A percentile compares a stretch with the other conserved stretches of the same genome.
Evolutionary conservation across 2,888 invertebrate species (phyloP).

Genomic region (Pocota personata): DNA sequence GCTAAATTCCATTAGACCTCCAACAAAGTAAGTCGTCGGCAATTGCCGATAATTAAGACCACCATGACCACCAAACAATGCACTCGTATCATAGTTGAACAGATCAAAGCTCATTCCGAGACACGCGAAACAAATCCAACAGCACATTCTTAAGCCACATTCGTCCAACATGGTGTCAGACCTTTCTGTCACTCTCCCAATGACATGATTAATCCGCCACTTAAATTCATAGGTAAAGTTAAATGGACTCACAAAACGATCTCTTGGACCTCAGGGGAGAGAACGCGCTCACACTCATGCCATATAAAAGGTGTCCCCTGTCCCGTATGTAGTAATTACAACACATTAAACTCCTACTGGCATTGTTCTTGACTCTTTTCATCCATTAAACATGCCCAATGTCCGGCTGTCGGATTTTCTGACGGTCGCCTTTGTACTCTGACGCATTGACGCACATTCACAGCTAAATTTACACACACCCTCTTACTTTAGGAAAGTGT

Average conservation of each 20-base stretch:
- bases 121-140: slow-evolving; percentile 57
- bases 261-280: not conserved
- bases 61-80: slow-evolving; percentile 62
- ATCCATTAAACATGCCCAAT: slow-evolving; percentile 68
- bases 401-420: slow-evolving; percentile 67
- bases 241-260: slow-evolving; percentile 52
- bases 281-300: not conserved
- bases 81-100: slow-evolving; percentile 23
- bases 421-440: slow-evolving; percentile 23
- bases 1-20: slow-evolving; percentile 39
- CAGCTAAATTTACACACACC: no score
- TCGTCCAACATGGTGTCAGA: slow-evolving; percentile 22
- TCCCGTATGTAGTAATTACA: slow-evolving; percentile 59
- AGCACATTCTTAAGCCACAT: slow-evolving; percentile 53
- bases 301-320: not conserved
- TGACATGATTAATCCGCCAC: slow-evolving; percentile 72
- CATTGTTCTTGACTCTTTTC: slow-evolving; percentile 72
- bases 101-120: slow-evolving; percentile 51
- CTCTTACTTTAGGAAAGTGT: slow-evolving; percentile 26
- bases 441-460: slow-evolving; percentile 3
- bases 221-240: slow-evolving; percentile 64
- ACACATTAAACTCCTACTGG: slow-evolving; percentile 65
- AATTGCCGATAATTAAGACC: slow-evolving; percentile 69
- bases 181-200: slow-evolving; percentile 60
- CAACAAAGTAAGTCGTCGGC: slow-evolving; percentile 51